Conservation (phyloP, 2,888 invertebrate genomes). For the Aphodius sticticus region DNA sequence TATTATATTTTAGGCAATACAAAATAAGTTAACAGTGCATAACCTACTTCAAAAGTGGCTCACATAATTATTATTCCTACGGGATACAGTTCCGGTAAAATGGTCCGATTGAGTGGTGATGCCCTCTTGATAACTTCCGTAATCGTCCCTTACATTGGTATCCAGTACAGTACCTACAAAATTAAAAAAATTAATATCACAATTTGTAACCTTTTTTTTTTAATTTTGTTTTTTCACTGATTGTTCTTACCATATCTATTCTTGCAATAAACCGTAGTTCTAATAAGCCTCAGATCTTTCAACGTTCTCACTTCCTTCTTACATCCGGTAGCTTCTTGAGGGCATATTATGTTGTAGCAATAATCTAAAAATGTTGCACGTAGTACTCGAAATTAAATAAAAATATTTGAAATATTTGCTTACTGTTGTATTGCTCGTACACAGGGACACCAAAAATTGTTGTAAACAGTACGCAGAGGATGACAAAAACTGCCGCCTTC, state of each 20-base stretch:
- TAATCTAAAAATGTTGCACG: conserved; percentile 9
- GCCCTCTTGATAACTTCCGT: conserved; percentile 10
- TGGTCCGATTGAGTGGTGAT: conserved; percentile 10
- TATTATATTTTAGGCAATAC: too few relatives aligned
- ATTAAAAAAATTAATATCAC: not conserved
- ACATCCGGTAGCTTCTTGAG: conserved; percentile 6
- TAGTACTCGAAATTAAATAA: not conserved
- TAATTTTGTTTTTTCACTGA: too few relatives aligned
- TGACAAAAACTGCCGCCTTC: not conserved
- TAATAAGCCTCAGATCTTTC: conserved; percentile 6
- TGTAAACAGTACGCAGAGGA: not conserved
- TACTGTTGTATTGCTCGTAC: not conserved
- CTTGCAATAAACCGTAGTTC: conserved; percentile 7
- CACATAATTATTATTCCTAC: not conserved
- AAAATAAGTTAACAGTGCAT: too few relatives aligned
- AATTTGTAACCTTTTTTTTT: not conserved
- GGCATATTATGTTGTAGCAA: conserved; percentile 11
- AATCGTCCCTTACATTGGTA: conserved; percentile 9
- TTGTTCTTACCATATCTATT: not conserved
- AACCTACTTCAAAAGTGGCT: not conserved
- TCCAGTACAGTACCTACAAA: not conserved
- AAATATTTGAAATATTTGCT: not conserved
- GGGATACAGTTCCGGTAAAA: conserved; percentile 8
- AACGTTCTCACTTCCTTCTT: conserved; percentile 18
- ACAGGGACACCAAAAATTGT: not conserved